Evolutionary conservation across 2,113 vertebrate genomes (phyloP), one percentile per base, ranked within the genome.

Genomic region (Gymnorhina tibicen): DNA sequence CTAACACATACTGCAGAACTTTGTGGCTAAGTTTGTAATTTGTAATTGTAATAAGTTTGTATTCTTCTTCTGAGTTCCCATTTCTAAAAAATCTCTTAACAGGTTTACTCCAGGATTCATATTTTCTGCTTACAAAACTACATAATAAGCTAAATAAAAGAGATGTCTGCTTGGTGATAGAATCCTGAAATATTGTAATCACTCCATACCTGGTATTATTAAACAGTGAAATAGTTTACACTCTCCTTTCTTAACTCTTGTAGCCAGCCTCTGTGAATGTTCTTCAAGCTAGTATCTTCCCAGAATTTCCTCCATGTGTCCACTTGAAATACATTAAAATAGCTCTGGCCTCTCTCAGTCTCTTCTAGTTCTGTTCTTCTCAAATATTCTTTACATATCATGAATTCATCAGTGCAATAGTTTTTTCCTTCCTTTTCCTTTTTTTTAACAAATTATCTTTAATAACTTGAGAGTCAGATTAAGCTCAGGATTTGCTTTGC

Each of bases 401-500:
- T 44, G 53, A 83, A 93, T 87, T 83, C 20, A 73, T 53, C 67
- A 73, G 44, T 9, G 23, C 8, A 69, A 53, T 28, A 53, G 4
- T 17, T 56, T 49, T 81, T 91, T 26, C 7, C 10, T 10, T 76
- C 39, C 3, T 33, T n/a, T 23, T 64, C 50, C 1, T 12, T 30
- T 28, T 75, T 52, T 62, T 73, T 59, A 4, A 27, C 0, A 1
- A 62, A 59, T 62, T 75, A 53, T 75, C 23, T 35, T 87, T 75
- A 75, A 64, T 37, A 82, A 7, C 44, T 60, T 64, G 49, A 79
- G 44, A 85, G 27, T 74, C 39, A 72, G 32, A 73, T 87, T 76
- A 94, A 93, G 63, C 23, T 85, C 47, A 74, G 58, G 55, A 89
- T 92, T 85, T 96, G 28, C 67, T 83, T 93, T 91, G 20, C 67